A percentile compares a stretch with the other conserved stretches of the same genome.
Evolutionary conservation across 35 echinoderm and acorn worm genomes (phyloP).

Genomic region (Patiria miniata): DNA sequence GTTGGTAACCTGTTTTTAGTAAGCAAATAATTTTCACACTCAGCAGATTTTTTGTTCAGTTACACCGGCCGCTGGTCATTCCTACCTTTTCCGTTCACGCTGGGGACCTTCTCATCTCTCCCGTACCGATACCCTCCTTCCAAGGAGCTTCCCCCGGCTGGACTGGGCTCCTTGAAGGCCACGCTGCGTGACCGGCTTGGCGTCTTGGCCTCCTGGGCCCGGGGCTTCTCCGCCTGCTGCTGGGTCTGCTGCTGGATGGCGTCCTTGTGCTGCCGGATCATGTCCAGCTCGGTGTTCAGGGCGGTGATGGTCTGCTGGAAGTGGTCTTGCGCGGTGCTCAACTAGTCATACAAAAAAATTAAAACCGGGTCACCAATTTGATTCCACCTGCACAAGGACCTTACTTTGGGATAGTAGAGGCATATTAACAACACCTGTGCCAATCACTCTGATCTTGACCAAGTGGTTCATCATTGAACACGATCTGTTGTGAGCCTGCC

Average conservation of each 20-base stretch:
- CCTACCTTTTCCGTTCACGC: conserved; percentile 78
- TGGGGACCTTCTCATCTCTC: conserved; percentile 36
- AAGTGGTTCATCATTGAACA: too few species aligned
- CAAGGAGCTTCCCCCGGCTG: background rate
- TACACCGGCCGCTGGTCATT: too few species aligned
- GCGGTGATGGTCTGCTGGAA: conserved; percentile 91
- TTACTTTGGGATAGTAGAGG: too few species aligned
- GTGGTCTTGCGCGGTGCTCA: conserved; percentile 66
- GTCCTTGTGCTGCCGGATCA: conserved; percentile 89
- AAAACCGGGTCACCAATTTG: too few species aligned
- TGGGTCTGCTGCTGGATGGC: conserved; percentile 74
- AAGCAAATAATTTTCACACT: too few species aligned
- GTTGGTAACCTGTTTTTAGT: too few species aligned
- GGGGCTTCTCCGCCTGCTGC: conserved; percentile 61
- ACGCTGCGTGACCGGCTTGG: conserved; percentile 51
- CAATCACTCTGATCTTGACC: too few species aligned
- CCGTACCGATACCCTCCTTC: conserved; percentile 10
- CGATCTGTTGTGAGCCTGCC: too few species aligned
- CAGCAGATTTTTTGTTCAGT: too few species aligned
- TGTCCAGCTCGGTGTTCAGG: conserved; percentile 74
- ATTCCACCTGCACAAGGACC: too few species aligned
- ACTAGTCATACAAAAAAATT: conserved; percentile 21
- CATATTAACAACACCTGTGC: too few species aligned
- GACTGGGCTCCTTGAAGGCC: conserved; percentile 14
- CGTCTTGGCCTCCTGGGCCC: conserved; percentile 48